These are phyloP conservation scores for Diadema setosum DNA, from an alignment of 35 echinoderm and acorn worm species.

Conservation along the genomic window DNA sequence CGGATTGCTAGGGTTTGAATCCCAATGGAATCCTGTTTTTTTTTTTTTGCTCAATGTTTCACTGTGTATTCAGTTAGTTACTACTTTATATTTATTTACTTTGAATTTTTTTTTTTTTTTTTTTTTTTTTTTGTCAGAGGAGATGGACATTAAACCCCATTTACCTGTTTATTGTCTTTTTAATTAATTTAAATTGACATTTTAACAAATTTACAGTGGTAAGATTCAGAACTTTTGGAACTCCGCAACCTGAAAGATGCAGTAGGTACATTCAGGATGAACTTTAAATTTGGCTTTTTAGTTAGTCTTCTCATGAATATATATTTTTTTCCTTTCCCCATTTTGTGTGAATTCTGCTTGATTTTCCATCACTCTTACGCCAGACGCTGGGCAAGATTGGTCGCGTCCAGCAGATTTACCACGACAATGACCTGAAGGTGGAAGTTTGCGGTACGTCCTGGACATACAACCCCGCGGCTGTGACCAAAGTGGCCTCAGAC, in stretches of 20 bases:
- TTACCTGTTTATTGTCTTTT: neutral
- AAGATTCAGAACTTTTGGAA: too few relatives aligned
- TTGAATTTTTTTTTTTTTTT: too few relatives aligned
- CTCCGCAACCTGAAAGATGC: too few relatives aligned
- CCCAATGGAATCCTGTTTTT: too few relatives aligned
- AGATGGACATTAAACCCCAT: too few relatives aligned
- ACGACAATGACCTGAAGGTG: conserved; percentile 98
- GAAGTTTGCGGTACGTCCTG: conserved; percentile 94
- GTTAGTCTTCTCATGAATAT: neutral
- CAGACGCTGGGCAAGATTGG: conserved; percentile 98
- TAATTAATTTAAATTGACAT: neutral
- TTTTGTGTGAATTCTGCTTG: neutral
- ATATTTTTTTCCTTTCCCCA: neutral
- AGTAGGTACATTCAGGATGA: too few relatives aligned
- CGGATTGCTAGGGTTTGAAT: too few relatives aligned
- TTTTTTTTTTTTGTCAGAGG: too few relatives aligned
- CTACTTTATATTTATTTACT: too few relatives aligned
- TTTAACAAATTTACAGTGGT: neutral
- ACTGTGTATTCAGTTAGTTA: too few relatives aligned
- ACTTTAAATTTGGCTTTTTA: too few relatives aligned
- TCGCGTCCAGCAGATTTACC: conserved; percentile 93
- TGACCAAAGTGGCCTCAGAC: conserved; percentile 96
- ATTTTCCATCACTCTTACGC: neutral
- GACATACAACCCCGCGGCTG: conserved; percentile 95
- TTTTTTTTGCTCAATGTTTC: too few relatives aligned